Evolutionary conservation across 2,797 vertebrate species (phyloP).

Genomic region (Peromyscus eremicus): DNA sequence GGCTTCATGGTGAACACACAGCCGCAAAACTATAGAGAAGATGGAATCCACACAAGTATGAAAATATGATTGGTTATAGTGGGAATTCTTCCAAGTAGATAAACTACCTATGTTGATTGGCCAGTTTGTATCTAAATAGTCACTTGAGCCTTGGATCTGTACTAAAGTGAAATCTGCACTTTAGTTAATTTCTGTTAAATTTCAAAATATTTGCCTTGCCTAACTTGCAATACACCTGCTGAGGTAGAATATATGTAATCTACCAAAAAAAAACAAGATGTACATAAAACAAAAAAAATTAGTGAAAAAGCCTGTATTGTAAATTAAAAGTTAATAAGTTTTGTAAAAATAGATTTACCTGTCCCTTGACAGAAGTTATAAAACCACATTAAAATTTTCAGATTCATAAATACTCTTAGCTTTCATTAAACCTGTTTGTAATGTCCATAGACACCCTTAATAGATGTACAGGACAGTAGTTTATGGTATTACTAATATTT

Average conservation of each 20-base stretch:
- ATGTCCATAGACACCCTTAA: background rate
- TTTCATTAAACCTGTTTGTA: background rate
- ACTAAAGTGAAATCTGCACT: background rate
- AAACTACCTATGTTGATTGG: too few relatives aligned
- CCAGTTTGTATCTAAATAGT: background rate
- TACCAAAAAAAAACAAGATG: background rate
- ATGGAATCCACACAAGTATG: background rate
- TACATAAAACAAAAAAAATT: background rate
- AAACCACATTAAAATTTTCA: background rate
- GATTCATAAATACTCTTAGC: background rate
- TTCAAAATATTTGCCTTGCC: background rate
- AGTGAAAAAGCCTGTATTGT: background rate
- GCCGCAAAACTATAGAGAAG: background rate
- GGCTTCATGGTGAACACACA: background rate
- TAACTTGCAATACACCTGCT: background rate
- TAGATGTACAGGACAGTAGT: background rate
- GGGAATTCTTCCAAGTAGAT: background rate
- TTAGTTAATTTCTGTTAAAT: slow-evolving; percentile 30
- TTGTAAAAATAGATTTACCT: background rate
- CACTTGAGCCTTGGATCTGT: background rate
- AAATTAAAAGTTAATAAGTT: background rate
- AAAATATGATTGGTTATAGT: background rate
- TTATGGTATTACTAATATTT: background rate
- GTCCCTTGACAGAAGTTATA: background rate
- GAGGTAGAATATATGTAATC: background rate